phyloP scores from a whole-genome alignment of 2,797 vertebrate species.

The Rachycentron canadum region DNA sequence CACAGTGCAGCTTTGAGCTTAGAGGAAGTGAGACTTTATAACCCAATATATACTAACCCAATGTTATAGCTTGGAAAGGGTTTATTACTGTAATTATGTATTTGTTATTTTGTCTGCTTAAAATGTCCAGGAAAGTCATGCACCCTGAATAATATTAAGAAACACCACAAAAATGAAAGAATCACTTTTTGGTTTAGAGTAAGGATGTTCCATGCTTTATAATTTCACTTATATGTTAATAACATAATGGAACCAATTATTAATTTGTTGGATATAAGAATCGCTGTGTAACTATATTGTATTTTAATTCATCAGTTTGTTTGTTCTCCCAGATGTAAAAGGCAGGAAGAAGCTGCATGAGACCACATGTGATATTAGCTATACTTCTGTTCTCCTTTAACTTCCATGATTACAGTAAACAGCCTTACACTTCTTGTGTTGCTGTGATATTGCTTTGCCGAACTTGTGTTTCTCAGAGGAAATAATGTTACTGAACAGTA shows the following conservation, averaged over 20 bases:
- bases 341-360: background rate
- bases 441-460: constrained; percentile 10
- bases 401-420: background rate
- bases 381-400: background rate
- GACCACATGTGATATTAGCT: background rate
- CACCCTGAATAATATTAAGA: background rate
- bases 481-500: constrained; percentile 43
- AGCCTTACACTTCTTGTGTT: constrained; percentile 6
- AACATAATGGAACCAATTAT: background rate
- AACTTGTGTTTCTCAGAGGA: constrained; percentile 50
- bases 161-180: background rate
- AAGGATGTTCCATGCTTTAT: background rate
- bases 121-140: background rate
- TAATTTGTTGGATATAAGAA: background rate
- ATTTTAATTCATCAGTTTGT: too few species aligned
- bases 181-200: background rate
- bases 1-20: too few species aligned
- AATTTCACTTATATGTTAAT: background rate
- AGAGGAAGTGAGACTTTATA: background rate
- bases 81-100: background rate
- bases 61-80: background rate
- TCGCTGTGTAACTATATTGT: background rate
- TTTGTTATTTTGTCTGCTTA: background rate
- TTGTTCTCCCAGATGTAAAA: too few species aligned
- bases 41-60: background rate